Evolutionary conservation across 2,113 vertebrate genomes (phyloP).

Genomic region (Hippolais icterina): DNA sequence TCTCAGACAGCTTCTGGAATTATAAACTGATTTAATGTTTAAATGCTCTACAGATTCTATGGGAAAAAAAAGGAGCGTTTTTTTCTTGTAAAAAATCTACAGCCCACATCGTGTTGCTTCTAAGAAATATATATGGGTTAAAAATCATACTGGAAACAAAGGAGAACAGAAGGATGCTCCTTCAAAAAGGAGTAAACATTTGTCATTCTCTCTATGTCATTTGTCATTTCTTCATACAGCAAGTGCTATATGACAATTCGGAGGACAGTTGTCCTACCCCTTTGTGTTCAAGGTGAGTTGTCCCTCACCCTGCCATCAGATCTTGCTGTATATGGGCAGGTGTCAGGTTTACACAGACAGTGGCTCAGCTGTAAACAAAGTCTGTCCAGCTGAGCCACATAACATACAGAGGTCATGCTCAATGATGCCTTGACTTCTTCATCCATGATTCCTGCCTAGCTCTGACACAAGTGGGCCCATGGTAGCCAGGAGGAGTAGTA

Average conservation of each 20-base stretch:
- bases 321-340: neutral
- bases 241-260: neutral
- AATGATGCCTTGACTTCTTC: neutral
- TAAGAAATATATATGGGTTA: neutral
- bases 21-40: neutral
- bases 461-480: neutral
- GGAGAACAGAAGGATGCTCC: neutral
- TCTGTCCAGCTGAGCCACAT: neutral
- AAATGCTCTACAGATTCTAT: neutral
- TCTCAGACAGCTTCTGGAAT: neutral
- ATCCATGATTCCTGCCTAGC: neutral
- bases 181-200: neutral
- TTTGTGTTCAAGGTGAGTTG: neutral
- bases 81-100: neutral
- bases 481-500: constrained; percentile 16
- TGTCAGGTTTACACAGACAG: neutral
- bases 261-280: neutral
- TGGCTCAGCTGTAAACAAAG: neutral
- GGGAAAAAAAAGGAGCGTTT: neutral
- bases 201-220: neutral
- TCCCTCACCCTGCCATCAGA: neutral
- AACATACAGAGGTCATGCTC: neutral
- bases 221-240: neutral
- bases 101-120: neutral
- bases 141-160: neutral